phyloP scores from a whole-genome alignment of 2,888 invertebrate genomes.

The Chrysolina americana region DNA sequence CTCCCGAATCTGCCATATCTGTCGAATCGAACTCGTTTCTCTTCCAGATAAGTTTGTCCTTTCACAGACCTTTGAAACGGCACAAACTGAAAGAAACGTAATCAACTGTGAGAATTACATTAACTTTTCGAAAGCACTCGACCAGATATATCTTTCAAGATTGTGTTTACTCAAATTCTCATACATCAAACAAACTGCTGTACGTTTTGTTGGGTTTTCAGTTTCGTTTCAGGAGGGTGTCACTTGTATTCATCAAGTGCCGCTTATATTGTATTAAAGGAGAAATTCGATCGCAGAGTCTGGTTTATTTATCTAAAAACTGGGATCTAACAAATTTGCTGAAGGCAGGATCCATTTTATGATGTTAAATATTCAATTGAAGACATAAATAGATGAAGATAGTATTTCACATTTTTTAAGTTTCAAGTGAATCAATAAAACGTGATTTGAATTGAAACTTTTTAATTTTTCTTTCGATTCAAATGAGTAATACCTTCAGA shows the following conservation, averaged over 20 bases:
- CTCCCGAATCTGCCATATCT: background rate
- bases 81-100: constrained; percentile 9
- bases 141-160: constrained; percentile 6
- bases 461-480: too few species aligned
- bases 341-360: too few species aligned
- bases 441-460: too few species aligned
- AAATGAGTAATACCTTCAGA: too few species aligned
- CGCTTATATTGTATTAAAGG: too few species aligned
- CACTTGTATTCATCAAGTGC: background rate
- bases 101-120: constrained; percentile 5
- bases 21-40: background rate
- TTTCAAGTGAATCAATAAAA: too few species aligned
- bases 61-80: background rate
- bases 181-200: background rate
- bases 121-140: constrained; percentile 1
- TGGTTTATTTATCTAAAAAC: too few species aligned
- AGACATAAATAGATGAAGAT: too few species aligned
- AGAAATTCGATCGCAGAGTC: too few species aligned
- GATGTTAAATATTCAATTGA: too few species aligned
- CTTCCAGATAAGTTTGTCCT: background rate
- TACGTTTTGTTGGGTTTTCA: background rate
- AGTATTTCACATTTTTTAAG: too few species aligned
- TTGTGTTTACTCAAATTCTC: constrained; percentile 9
- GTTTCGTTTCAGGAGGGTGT: background rate
- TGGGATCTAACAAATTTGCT: too few species aligned